Evolutionary conservation across 2,113 vertebrate genomes (phyloP).

Genomic region (Protobothrops flavoviridis): DNA sequence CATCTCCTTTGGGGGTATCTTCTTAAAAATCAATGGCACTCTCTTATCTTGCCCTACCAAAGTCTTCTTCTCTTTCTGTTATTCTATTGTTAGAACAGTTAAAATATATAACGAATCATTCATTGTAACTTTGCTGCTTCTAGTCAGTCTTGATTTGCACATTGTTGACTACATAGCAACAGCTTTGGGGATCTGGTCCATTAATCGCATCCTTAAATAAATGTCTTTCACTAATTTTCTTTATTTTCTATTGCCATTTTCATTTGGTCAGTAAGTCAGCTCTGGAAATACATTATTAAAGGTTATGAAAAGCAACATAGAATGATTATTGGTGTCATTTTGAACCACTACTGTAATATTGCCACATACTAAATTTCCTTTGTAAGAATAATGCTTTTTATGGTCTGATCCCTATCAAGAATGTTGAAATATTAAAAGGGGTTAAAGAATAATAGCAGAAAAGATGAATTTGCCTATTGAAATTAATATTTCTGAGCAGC

Average conservation of each 20-base stretch:
- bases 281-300: slow-evolving; percentile 28
- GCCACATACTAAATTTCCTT: slow-evolving; percentile 39
- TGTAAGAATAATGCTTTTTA: slow-evolving; percentile 24
- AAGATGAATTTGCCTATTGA: slow-evolving; percentile 60
- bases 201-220: slow-evolving; percentile 39
- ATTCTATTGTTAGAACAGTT: slow-evolving; percentile 49
- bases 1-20: slow-evolving; percentile 38
- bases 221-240: slow-evolving; percentile 24
- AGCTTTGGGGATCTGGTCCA: slow-evolving; percentile 32
- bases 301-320: slow-evolving; percentile 41
- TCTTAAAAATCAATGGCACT: slow-evolving; percentile 43
- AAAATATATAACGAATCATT: slow-evolving; percentile 53
- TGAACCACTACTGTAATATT: slow-evolving; percentile 20
- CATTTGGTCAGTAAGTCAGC: slow-evolving; percentile 31
- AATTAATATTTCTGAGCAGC: slow-evolving; percentile 72
- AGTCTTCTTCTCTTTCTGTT: slow-evolving; percentile 40
- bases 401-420: slow-evolving; percentile 43
- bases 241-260: slow-evolving; percentile 32
- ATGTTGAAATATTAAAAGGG: slow-evolving; percentile 27
- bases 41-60: slow-evolving; percentile 35
- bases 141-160: slow-evolving; percentile 37
- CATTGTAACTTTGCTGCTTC: slow-evolving; percentile 41
- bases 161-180: slow-evolving; percentile 10
- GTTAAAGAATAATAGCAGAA: slow-evolving; percentile 21
- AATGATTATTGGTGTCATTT: slow-evolving; percentile 29